Evolutionary conservation across 2,113 vertebrate species (phyloP).

Genomic region (Taurulus bubalis): DNA sequence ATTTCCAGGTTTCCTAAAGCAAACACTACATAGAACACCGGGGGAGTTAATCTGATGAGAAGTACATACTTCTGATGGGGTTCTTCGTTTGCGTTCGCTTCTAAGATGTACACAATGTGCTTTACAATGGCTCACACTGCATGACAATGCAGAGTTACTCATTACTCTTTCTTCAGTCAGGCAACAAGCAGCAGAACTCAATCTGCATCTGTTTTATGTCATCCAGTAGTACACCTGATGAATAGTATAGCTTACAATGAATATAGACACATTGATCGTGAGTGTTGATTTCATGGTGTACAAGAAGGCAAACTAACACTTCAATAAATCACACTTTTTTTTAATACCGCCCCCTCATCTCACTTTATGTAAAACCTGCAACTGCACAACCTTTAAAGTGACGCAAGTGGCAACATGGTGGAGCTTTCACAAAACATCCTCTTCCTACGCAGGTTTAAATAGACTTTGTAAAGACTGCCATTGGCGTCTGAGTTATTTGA

Average conservation of each 20-base stretch:
- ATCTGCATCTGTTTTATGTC: slow-evolving; percentile 31
- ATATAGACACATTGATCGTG: background rate
- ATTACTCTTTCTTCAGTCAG: slow-evolving; percentile 32
- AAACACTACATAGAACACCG: background rate
- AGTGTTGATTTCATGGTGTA: background rate
- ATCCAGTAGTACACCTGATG: background rate
- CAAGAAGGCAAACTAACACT: background rate
- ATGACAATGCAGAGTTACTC: slow-evolving; percentile 30
- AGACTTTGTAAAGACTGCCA: background rate
- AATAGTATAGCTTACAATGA: background rate
- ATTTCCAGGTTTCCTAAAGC: background rate
- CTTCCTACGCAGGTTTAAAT: slow-evolving; percentile 17
- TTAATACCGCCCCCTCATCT: slow-evolving; percentile 21
- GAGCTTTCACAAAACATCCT: slow-evolving; percentile 24
- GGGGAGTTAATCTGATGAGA: background rate
- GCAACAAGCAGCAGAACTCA: slow-evolving; percentile 28
- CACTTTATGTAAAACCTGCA: slow-evolving; percentile 25
- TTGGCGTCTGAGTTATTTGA: background rate
- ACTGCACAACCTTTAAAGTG: slow-evolving; percentile 39
- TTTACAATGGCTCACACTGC: slow-evolving; percentile 7
- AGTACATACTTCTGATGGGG: background rate
- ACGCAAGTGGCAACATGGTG: slow-evolving; percentile 18
- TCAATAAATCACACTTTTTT: slow-evolving; percentile 31
- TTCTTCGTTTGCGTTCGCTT: background rate
- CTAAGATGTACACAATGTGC: slow-evolving; percentile 8